These are phyloP conservation scores for Poeciliopsis presidionis DNA, from an alignment of 2,797 vertebrate genomes.

Conservation along the genomic window DNA sequence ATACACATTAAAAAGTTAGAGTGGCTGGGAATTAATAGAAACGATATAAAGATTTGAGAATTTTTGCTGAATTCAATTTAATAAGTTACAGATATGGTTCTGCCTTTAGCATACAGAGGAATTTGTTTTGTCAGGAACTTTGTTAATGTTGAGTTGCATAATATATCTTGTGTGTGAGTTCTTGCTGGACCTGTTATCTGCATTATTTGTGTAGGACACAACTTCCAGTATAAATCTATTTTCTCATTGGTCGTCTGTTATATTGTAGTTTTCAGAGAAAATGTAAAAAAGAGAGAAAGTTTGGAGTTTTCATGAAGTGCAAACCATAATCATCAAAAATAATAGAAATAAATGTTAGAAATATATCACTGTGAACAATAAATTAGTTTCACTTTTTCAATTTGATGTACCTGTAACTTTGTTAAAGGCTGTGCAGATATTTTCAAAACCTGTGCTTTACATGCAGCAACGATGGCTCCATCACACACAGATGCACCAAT, in stretches of 20 bases:
- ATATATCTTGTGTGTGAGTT: neutral
- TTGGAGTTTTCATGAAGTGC: neutral
- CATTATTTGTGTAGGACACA: too few relatives aligned
- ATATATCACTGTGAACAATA: neutral
- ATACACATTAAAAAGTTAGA: neutral
- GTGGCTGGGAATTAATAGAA: neutral
- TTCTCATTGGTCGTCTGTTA: too few relatives aligned
- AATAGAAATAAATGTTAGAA: neutral
- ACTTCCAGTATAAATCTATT: too few relatives aligned
- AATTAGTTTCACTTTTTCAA: neutral
- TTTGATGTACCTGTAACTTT: neutral
- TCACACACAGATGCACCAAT: neutral
- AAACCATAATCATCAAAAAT: neutral
- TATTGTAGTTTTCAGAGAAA: too few relatives aligned
- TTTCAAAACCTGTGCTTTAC: neutral
- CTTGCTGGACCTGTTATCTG: too few relatives aligned
- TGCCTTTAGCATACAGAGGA: neutral
- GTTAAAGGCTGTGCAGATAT: neutral
- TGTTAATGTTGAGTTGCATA: neutral
- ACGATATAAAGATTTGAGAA: neutral
- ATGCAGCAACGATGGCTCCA: neutral
- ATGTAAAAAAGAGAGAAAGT: neutral
- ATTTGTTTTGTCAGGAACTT: neutral
- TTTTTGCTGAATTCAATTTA: neutral
- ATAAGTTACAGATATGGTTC: neutral